Conservation (phyloP, 2,113 vertebrate genomes). For the Athene noctua region DNA sequence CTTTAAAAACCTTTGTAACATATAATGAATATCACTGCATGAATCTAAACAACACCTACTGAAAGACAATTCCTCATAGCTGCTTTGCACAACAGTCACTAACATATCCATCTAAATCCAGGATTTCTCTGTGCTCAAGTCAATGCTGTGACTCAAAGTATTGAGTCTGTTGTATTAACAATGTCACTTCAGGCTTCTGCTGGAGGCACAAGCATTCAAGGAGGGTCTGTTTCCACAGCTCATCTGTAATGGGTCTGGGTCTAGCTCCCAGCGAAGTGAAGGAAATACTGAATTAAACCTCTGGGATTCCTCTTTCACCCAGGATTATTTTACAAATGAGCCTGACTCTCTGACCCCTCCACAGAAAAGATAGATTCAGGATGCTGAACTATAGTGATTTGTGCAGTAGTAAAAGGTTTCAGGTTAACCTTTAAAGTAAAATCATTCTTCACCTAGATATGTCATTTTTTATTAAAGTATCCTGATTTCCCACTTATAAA, state of each 20-base stretch:
- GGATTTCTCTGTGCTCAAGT: background rate
- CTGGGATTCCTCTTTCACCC: background rate
- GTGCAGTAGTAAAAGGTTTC: background rate
- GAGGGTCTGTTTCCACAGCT: background rate
- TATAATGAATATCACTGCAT: background rate
- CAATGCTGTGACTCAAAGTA: background rate
- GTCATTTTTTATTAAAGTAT: background rate
- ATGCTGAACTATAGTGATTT: background rate
- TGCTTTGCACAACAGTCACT: background rate
- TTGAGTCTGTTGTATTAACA: background rate
- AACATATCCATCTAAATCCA: background rate
- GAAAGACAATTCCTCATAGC: background rate
- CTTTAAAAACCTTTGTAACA: background rate
- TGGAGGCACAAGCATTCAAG: background rate
- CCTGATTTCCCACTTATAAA: background rate
- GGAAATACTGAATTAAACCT: background rate
- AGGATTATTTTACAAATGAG: background rate
- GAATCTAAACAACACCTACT: background rate
- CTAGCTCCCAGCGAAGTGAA: background rate
- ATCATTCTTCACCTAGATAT: background rate
- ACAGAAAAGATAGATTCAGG: background rate
- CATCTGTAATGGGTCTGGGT: background rate
- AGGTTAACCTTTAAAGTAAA: background rate
- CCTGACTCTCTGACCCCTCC: background rate
- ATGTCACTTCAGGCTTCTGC: background rate